Evolutionary conservation across 2,888 invertebrate genomes (phyloP).

Genomic region (Drosophila seclusa): DNA sequence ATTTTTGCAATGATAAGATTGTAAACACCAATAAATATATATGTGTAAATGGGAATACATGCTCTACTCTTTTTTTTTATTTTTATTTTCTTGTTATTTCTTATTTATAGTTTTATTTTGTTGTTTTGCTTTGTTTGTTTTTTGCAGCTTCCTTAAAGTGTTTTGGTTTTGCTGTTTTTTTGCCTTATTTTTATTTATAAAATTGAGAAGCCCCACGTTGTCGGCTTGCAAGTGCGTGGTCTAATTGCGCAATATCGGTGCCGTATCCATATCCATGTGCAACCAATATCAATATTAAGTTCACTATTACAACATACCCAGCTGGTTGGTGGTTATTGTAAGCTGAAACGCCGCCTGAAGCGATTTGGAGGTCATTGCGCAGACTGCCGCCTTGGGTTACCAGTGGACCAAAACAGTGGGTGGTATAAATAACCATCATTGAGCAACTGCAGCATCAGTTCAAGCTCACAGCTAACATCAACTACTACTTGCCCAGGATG

Average conservation of each 20-base stretch:
- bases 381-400: conserved; percentile 63
- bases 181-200: conserved; percentile 33
- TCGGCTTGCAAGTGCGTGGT: conserved; percentile 49
- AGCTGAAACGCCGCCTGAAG: conserved; percentile 40
- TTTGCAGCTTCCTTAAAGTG: background rate
- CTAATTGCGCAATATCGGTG: conserved; percentile 45
- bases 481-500: conserved; percentile 45
- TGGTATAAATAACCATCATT: conserved; percentile 60
- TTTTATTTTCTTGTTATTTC: too few relatives aligned
- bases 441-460: conserved; percentile 61
- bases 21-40: too few relatives aligned
- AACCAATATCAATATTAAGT: conserved; percentile 73
- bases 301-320: conserved; percentile 69
- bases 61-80: background rate
- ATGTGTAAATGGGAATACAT: background rate
- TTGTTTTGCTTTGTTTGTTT: background rate
- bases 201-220: conserved; percentile 41
- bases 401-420: conserved; percentile 28
- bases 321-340: conserved; percentile 41
- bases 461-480: conserved; percentile 22
- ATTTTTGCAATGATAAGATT: too few relatives aligned
- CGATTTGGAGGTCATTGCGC: conserved; percentile 72
- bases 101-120: background rate
- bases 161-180: background rate
- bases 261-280: conserved; percentile 43